Conservation (phyloP, 2,888 invertebrate species). For the Erpobdella octoculata region DNA sequence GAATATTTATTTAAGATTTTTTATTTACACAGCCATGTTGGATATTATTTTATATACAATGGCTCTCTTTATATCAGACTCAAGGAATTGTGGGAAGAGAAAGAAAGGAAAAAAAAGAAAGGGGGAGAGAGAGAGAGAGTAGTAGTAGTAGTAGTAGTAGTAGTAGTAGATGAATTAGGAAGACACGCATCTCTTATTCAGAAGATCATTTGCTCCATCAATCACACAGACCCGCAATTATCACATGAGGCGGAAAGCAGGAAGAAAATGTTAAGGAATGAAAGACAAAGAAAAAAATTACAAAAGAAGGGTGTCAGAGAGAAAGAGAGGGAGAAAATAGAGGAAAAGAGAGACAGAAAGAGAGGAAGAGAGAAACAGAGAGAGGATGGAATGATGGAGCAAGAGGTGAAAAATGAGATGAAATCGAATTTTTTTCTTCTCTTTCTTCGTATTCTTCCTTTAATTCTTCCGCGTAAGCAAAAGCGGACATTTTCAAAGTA, state of each 20-base stretch:
- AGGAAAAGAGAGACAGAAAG: too few species aligned
- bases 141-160: too few species aligned
- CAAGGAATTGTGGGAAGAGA: neutral
- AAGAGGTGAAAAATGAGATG: neutral
- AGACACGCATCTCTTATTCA: neutral
- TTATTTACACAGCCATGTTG: too few species aligned
- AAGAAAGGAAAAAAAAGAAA: neutral
- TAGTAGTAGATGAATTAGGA: too few species aligned
- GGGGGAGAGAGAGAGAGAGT: too few species aligned
- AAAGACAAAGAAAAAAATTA: neutral
- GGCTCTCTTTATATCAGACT: too few species aligned
- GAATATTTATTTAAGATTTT: too few species aligned
- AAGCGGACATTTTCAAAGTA: too few species aligned
- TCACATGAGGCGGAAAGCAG: neutral
- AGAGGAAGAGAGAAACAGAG: neutral
- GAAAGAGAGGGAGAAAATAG: slow-evolving; percentile 2
- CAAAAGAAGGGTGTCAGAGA: neutral
- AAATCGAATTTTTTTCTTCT: too few species aligned
- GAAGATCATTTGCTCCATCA: neutral
- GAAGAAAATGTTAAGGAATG: neutral
- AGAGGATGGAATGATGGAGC: neutral
- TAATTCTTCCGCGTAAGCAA: too few species aligned
- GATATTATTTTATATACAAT: too few species aligned
- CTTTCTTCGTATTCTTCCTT: too few species aligned
- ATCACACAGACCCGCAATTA: neutral